These are phyloP conservation scores for Myzus persicae DNA, from an alignment of 1,140 invertebrate species.

Conservation along the genomic window DNA sequence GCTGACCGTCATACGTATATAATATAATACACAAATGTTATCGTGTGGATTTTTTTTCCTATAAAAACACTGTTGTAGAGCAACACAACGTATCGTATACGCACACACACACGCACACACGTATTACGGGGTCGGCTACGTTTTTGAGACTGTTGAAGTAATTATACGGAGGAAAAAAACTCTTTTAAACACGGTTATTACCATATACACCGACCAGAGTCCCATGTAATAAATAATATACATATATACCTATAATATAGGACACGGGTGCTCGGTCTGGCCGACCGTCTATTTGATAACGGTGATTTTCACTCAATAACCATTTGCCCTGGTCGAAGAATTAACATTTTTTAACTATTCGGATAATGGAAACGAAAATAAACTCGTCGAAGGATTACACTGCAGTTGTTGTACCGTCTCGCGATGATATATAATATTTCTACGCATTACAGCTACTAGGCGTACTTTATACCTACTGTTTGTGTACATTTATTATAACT, in stretches of 20 bases:
- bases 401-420: background rate
- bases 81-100: background rate
- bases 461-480: background rate
- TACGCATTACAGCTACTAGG: background rate
- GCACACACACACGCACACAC: background rate
- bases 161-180: background rate
- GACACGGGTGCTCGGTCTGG: background rate
- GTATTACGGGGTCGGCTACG: background rate
- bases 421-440: background rate
- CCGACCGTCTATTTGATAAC: slow-evolving; percentile 3
- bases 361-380: background rate
- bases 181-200: background rate
- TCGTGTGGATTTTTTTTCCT: background rate
- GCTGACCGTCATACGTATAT: background rate
- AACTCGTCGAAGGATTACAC: background rate
- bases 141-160: background rate
- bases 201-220: background rate
- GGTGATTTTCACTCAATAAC: slow-evolving; percentile 40
- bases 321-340: background rate
- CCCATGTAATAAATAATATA: slow-evolving; percentile 1
- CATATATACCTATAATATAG: background rate
- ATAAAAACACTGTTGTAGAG: background rate
- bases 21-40: background rate
- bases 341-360: slow-evolving; percentile 37
- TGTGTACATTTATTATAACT: slow-evolving; percentile 9